phyloP scores from a whole-genome alignment of 2,888 invertebrate species.

The Criorhina ranunculi region DNA sequence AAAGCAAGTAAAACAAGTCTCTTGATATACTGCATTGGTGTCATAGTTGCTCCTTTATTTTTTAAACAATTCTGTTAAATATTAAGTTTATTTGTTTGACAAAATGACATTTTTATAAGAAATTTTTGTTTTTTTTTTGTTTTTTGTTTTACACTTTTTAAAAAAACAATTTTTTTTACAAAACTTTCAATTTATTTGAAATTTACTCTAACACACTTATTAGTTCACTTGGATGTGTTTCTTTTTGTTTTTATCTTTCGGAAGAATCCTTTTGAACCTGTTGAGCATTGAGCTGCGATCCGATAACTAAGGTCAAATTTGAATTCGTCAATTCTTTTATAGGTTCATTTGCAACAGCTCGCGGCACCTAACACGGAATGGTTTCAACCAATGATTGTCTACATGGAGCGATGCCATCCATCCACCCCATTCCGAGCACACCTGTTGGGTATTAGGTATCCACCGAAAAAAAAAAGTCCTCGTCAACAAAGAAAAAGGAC shows the following conservation, averaged over 20 bases:
- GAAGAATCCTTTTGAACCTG: slow-evolving; percentile 50
- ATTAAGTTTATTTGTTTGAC: slow-evolving; percentile 42
- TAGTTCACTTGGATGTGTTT: neutral
- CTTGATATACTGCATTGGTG: slow-evolving; percentile 52
- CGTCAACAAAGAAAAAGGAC: slow-evolving; percentile 47
- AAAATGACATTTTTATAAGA: slow-evolving; percentile 56
- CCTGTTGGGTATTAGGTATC: slow-evolving; percentile 62
- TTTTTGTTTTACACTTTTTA: slow-evolving; percentile 31
- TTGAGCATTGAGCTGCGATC: slow-evolving; percentile 64
- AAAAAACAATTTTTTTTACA: slow-evolving; percentile 1
- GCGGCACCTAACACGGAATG: slow-evolving; percentile 25
- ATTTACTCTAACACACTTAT: slow-evolving; percentile 1
- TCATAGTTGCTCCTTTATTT: slow-evolving; percentile 41
- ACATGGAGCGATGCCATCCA: neutral
- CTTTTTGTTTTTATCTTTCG: too few species aligned
- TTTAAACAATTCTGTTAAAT: slow-evolving; percentile 62
- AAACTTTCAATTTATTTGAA: slow-evolving; percentile 3
- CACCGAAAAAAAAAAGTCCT: slow-evolving; percentile 31
- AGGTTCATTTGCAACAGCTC: slow-evolving; percentile 57
- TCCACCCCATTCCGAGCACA: slow-evolving; percentile 35
- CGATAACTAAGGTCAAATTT: slow-evolving; percentile 76
- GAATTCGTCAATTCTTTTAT: slow-evolving; percentile 77
- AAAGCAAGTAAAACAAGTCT: slow-evolving; percentile 64
- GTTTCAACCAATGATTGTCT: slow-evolving; percentile 52
- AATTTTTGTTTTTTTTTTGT: slow-evolving; percentile 14